phyloP scores from a whole-genome alignment of 1,140 invertebrate genomes.

The Lysiphlebus fabarum region DNA sequence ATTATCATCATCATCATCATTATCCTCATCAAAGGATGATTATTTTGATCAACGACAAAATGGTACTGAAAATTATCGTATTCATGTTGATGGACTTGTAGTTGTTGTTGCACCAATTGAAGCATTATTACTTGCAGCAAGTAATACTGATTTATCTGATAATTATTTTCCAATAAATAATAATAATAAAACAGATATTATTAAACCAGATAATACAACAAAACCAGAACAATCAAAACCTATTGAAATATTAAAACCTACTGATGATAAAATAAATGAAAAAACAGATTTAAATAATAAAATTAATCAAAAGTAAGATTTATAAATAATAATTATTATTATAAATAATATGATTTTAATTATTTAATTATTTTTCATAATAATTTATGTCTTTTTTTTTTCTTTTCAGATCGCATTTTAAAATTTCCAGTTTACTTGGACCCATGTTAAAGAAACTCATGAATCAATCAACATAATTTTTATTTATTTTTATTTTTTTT shows the following conservation, averaged over 20 bases:
- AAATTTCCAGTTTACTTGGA: conserved; percentile 38
- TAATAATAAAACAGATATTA: background rate
- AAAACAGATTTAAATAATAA: conserved; percentile 8
- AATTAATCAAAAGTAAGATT: conserved; percentile 5
- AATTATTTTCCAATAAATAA: conserved; percentile 23
- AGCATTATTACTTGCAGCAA: conserved; percentile 45
- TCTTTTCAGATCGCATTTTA: conserved; percentile 35
- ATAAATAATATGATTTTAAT: background rate
- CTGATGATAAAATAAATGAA: conserved; percentile 3
- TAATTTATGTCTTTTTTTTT: background rate
- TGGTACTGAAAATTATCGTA: conserved; percentile 65
- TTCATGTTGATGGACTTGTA: conserved; percentile 65
- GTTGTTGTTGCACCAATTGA: conserved; percentile 64
- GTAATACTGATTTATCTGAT: conserved; percentile 24
- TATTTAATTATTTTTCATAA: conserved; percentile 4
- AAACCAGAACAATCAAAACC: conserved; percentile 23
- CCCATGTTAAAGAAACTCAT: conserved; percentile 35
- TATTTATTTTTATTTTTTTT: too few relatives aligned
- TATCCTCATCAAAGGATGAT: conserved; percentile 19
- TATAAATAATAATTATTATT: background rate
- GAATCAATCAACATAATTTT: too few relatives aligned
- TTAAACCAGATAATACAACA: background rate
- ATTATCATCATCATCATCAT: conserved; percentile 7
- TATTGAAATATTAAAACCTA: background rate
- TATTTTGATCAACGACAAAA: conserved; percentile 69